Evolutionary conservation across 2,113 vertebrate genomes (phyloP), one percentile per base, ranked within the genome.

Genomic region (Tachuris rubrigastra): DNA sequence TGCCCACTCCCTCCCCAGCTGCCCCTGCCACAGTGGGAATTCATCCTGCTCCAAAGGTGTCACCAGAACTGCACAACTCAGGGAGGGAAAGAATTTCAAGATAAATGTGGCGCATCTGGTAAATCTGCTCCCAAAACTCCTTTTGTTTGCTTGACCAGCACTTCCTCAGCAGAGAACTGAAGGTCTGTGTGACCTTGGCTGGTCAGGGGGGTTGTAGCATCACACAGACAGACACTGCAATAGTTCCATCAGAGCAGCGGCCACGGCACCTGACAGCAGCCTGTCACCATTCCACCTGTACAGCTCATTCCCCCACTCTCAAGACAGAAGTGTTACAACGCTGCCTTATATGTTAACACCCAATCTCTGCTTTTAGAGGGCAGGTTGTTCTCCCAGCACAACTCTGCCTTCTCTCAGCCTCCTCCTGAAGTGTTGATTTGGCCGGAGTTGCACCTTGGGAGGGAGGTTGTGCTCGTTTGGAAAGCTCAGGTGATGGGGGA

Each of bases 381-480:
- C 47, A 59, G 60, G 8, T 2, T 35, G 4, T 4, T 75, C 65
- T 69, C 63, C 71, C 71, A 68, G 47, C 68, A 59, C 63, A 39
- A 0, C 85, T 49, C 59, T 62, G 59, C 46, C 79, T 22, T 13
- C 44, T 23, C 55, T 28, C 60, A 46, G 65, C 46, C 76, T 77
- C 56, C 56, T 52, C 4, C 42, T 7, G 3, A 46, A 65, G 25
- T 9, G 55, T 41, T 67, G 77, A 37, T 42, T 14, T 28, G 56
- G 27, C 30, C 10, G 1, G 11, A 31, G 0, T 1, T 62, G 47
- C 0, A 1, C 42, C 69, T 46, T 1, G 5, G 37, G n/a, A 35
- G 23, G 49, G 42, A 25, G 33, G 37, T 7, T 66, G 12, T 42
- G 42, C 33, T 68, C 8, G 2, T 73, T 65, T 50, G 21, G 78